These are phyloP conservation scores for Pseudomyrmex concolor DNA, from an alignment of 1,140 invertebrate species.

Conservation along the genomic window DNA sequence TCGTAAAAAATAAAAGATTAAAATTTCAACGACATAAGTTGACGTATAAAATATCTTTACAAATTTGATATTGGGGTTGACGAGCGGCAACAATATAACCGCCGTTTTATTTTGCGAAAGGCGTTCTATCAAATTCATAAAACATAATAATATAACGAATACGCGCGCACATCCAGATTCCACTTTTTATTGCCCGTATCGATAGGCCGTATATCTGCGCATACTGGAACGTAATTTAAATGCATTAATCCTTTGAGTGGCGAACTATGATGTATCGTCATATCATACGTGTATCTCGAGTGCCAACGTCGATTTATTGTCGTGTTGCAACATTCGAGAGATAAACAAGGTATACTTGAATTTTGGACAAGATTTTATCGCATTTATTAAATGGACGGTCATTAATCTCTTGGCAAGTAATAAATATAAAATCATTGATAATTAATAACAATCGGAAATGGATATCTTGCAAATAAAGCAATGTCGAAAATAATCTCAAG, in stretches of 20 bases:
- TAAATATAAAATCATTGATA: constrained; percentile 1
- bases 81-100: constrained; percentile 18
- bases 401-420: background rate
- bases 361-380: constrained; percentile 31
- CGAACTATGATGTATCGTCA: constrained; percentile 57
- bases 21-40: background rate
- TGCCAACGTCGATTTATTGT: constrained; percentile 45
- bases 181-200: constrained; percentile 45
- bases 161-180: background rate
- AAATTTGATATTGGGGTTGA: constrained; percentile 25
- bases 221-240: constrained; percentile 55
- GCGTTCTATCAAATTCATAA: constrained; percentile 37
- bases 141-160: constrained; percentile 47
- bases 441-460: background rate
- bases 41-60: background rate
- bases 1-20: background rate
- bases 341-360: constrained; percentile 47
- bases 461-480: background rate
- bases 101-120: constrained; percentile 23
- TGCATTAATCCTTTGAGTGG: constrained; percentile 59
- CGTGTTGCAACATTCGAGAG: constrained; percentile 35
- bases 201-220: constrained; percentile 55
- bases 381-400: background rate
- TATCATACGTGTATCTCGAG: constrained; percentile 43
- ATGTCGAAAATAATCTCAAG: background rate